A percentile compares a stretch with the other conserved stretches of the same genome.
Evolutionary conservation across 2,113 vertebrate genomes (phyloP).

Genomic region (Rhinichthys klamathensis): DNA sequence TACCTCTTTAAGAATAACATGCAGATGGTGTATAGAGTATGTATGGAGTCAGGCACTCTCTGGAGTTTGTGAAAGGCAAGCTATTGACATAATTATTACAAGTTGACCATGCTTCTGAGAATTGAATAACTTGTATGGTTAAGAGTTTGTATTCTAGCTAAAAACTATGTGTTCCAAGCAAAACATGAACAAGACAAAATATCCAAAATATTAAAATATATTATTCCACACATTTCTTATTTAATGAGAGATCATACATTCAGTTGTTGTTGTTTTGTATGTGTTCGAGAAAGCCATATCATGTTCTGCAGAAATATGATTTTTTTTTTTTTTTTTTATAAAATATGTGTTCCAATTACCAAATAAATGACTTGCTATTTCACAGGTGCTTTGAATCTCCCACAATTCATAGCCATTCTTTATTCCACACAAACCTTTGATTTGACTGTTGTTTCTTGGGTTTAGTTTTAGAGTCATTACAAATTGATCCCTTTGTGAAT

Average conservation of each 20-base stretch:
- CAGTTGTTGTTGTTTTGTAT: background rate
- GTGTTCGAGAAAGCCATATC: background rate
- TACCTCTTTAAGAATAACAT: background rate
- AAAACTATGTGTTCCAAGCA: background rate
- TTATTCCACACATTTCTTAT: background rate
- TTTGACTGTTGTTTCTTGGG: conserved; percentile 11
- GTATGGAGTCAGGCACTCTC: background rate
- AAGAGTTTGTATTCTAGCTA: background rate
- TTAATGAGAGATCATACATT: background rate
- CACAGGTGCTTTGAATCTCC: background rate
- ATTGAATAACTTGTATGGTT: background rate
- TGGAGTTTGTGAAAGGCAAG: background rate
- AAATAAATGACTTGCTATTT: background rate
- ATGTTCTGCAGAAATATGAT: no score
- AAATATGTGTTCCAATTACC: background rate
- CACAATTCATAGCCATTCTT: background rate
- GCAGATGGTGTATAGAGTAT: background rate
- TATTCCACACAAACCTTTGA: conserved; percentile 25
- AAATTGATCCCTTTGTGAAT: conserved; percentile 59
- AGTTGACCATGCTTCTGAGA: background rate
- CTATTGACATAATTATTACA: background rate
- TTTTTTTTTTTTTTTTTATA: no score
- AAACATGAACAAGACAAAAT: background rate
- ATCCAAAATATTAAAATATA: background rate
- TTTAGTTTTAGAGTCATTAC: conserved; percentile 9